These are phyloP conservation scores for Lasioglossum marginatum DNA, from an alignment of 2,888 invertebrate genomes.

Conservation along the genomic window DNA sequence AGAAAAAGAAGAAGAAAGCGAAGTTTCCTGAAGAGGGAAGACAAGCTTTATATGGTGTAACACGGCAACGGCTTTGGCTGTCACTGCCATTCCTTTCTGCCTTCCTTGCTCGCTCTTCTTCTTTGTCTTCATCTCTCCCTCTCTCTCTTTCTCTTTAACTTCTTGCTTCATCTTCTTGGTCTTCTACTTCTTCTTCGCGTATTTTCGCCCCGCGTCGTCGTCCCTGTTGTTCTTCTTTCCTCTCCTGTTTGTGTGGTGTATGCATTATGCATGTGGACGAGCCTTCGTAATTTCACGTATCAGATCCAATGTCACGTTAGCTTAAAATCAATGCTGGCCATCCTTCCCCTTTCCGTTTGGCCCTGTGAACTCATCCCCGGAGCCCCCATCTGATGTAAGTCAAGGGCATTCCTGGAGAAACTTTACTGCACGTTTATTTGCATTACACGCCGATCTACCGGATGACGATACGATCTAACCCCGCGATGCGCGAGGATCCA, in stretches of 20 bases:
- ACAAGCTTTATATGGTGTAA: not conserved
- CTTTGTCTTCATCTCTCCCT: not conserved
- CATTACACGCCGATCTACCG: constrained; percentile 27
- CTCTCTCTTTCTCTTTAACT: not conserved
- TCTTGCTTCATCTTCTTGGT: not conserved
- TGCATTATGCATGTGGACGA: constrained; percentile 68
- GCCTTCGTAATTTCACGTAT: constrained; percentile 73
- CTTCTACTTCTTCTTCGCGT: not conserved
- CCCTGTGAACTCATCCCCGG: constrained; percentile 34
- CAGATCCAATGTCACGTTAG: constrained; percentile 75
- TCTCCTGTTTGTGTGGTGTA: constrained; percentile 33
- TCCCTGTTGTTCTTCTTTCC: constrained; percentile 13
- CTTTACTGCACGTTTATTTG: constrained; percentile 33
- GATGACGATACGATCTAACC: constrained; percentile 21
- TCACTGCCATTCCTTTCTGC: not conserved
- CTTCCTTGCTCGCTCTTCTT: constrained; percentile 4
- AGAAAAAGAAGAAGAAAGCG: constrained; percentile 12
- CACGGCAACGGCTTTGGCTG: constrained; percentile 3
- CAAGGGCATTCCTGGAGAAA: constrained; percentile 36
- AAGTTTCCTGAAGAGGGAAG: not conserved
- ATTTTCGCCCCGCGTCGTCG: constrained; percentile 8
- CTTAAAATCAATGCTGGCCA: constrained; percentile 74
- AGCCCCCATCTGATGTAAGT: constrained; percentile 49
- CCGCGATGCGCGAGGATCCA: not conserved
- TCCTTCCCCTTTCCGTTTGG: constrained; percentile 31